Base-by-base conservation (phyloP, 2,797 vertebrate species). In the Mastacembelus armatus region DNA sequence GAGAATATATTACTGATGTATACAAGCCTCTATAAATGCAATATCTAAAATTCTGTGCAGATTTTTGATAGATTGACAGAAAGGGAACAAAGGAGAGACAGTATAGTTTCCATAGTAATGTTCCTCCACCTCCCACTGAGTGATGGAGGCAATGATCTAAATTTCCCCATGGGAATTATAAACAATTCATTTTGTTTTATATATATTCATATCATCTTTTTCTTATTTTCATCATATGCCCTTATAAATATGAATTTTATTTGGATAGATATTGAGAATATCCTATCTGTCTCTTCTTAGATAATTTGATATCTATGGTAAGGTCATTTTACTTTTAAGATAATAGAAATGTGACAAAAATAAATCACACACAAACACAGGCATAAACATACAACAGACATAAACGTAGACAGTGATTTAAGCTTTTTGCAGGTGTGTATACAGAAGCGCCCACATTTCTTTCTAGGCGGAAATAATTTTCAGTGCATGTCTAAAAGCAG, bases 171-270 rank as follows among this genome's bases (percentile, higher is more conserved):
- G 42, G 63, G 78, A 67, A 69, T 52, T 52, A 75, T 75, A 39
- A 81, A 79, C 61, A 71, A 78, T 61, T 80, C 45, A 77, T 76
- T 30, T 52, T 59, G 44, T 75, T 76, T 71, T 43, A 76, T 73
- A 68, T 82, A 42, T 66, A 78, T 71, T 75, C 36, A 59, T 65
- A 73, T 61, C 15, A 55, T 50, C 71, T 62, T 74, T 59, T 64
- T 61, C 35, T 62, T 45, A 39, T 52, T 54, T 69, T 51, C 15
- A 48, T 76, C n/a, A 19, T 10, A 71, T 47, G 30, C n/a, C 58
- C 40, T 52, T 42, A 60, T 78, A 30, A 76, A 80, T 73, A 65
- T 58, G 30, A 7, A 65, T 54, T 18, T 12, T 54, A 50, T 51
- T 74, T 74, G 38, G 30, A 71, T 21, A 22, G n/a, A n/a, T n/a